These are phyloP conservation scores for Bubo blakistoni DNA, from an alignment of 2,113 vertebrate genomes.

Conservation along the genomic window DNA sequence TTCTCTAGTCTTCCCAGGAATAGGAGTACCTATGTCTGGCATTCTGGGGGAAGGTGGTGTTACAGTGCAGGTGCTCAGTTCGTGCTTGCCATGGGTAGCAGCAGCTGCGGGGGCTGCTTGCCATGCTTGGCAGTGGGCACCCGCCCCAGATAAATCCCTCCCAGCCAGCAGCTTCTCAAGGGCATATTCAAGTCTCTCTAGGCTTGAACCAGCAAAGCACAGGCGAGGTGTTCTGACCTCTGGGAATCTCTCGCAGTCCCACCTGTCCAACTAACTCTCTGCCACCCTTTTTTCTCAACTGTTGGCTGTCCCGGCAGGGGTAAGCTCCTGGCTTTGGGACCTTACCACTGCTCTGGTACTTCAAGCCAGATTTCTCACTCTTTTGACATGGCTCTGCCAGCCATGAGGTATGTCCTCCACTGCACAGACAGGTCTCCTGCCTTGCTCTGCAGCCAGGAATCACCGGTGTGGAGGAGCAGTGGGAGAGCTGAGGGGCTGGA, in stretches of 20 bases:
- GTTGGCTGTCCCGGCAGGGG: background rate
- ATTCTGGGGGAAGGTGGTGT: background rate
- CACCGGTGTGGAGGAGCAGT: background rate
- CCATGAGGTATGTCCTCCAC: background rate
- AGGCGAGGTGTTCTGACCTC: background rate
- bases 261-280: background rate
- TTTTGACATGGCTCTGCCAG: background rate
- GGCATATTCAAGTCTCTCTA: background rate
- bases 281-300: background rate
- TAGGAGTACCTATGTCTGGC: fast-evolving
- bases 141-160: background rate
- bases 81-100: background rate
- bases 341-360: background rate
- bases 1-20: background rate
- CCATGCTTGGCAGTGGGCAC: background rate
- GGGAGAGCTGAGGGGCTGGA: background rate
- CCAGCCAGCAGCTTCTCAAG: background rate
- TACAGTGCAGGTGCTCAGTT: background rate
- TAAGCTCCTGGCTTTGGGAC: background rate
- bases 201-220: background rate
- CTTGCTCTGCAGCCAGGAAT: background rate
- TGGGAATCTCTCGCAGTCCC: background rate
- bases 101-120: fast-evolving
- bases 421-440: background rate
- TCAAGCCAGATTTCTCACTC: background rate